Percentiles rank a stretch among this genome's conserved stretches.
These are phyloP conservation scores for Melinaea marsaeus DNA, from an alignment of 2,888 invertebrate species.

Conservation along the genomic window DNA sequence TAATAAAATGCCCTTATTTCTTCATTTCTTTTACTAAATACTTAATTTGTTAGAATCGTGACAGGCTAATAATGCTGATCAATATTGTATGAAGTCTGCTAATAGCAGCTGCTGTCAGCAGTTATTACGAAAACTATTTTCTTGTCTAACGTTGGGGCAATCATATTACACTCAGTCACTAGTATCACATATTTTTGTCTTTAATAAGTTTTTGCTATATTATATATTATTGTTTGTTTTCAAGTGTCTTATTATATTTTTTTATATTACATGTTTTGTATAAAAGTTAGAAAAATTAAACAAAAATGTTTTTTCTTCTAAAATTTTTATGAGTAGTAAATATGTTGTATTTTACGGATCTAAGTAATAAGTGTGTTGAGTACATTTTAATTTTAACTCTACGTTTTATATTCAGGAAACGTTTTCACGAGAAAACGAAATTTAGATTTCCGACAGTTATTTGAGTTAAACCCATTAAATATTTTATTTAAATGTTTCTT, in stretches of 20 bases:
- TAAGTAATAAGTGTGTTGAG: too few relatives aligned
- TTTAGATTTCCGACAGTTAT: too few relatives aligned
- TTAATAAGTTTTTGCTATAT: background rate
- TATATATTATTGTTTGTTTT: background rate
- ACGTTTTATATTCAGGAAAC: too few relatives aligned
- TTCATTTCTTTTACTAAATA: slow-evolving; percentile 12
- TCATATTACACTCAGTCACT: slow-evolving; percentile 3
- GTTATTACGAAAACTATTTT: slow-evolving; percentile 21
- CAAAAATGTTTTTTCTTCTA: too few relatives aligned
- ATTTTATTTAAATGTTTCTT: too few relatives aligned
- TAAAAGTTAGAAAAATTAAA: too few relatives aligned
- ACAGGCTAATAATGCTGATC: slow-evolving; percentile 24
- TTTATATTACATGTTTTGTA: too few relatives aligned
- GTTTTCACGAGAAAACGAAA: too few relatives aligned
- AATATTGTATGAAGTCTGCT: slow-evolving; percentile 18
- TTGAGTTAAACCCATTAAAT: too few relatives aligned
- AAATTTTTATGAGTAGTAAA: too few relatives aligned
- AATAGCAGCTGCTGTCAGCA: slow-evolving; percentile 19
- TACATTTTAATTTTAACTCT: too few relatives aligned
- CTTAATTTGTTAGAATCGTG: slow-evolving; percentile 17
- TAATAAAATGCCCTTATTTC: slow-evolving; percentile 1
- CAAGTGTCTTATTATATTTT: background rate
- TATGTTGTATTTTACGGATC: too few relatives aligned
- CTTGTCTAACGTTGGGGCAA: slow-evolving; percentile 7
- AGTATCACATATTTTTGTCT: background rate